Evolutionary conservation across 2,113 vertebrate species (phyloP), one percentile per base, ranked within the genome.

Genomic region (Procavia capensis): DNA sequence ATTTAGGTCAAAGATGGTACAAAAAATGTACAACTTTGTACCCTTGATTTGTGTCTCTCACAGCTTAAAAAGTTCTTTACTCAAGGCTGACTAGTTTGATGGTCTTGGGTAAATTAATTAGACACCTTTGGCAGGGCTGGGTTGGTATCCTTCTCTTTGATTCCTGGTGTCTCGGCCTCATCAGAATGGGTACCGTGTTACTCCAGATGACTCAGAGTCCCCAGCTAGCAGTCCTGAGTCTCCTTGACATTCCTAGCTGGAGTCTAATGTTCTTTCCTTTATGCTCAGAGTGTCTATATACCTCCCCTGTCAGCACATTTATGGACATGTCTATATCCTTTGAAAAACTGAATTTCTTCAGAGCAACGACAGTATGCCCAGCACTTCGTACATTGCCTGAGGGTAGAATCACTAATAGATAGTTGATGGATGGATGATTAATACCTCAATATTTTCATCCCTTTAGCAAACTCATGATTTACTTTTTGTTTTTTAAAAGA

Each of bases 341-440:
- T 81, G 20, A 14, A 85, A 90, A 85, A 90, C 17, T 31, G 59
- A 54, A 72, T 64, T 93, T 93, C 66, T 93, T 36, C 86, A 83
- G 31, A n/a, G 31, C 17, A 47, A 66, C 43, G 72, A 66, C 34
- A 66, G 39, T 64, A 50, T 64, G 54, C 39, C 41, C 79, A 72
- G 63, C 29, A 31, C 61, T 93, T 95, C 83, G 10, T 54, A 43
- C 6, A 43, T 86, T 85, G 20, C 45, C 43, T 90, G 31, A 8
- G 31, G 34, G 29, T 93, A 27, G 54, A 27, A 27, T 80, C 81
- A 59, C 74, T 89, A 90, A 9, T 66, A 81, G 11, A 43, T 81
- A 63, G 61, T 86, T 89, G 90, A 81, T 75, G 20, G 72, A 68
- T 50, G 59, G 41, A 70, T 81, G 57, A 76, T 66, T 81, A 50